Evolutionary conservation across 2,113 vertebrate genomes (phyloP), one percentile per base, ranked within the genome.

Genomic region (Thomomys bottae): DNA sequence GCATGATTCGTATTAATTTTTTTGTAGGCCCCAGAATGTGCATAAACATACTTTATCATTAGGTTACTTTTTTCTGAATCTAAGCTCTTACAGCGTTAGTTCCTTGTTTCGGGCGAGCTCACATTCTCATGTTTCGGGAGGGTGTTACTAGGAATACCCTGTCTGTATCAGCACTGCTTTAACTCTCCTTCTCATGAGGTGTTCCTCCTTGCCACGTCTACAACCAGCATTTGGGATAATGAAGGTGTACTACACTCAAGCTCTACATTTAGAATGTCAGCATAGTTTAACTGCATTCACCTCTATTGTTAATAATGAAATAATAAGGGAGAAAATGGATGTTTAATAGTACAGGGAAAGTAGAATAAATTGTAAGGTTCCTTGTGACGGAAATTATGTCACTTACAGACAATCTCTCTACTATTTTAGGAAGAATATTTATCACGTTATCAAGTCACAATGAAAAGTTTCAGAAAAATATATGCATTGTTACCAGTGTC

Each of bases 41-140:
- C 30, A 49, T 88, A 49, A 84, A 57, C 77, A 42, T 38, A 83
- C 66, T 87, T 87, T 63, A 8, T 54, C 40, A 0, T 2, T 77
- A 87, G 76, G 71, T 84, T 36, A 77, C 14, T 90, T 78, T 57
- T 42, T 95, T 61, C 1, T 68, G 30, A 70, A 24, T 87, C 87
- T 57, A 73, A 63, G 94, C 83, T 57, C 2, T 3, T 20, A 79
- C 11, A 63, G 21, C 61, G 61, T 89, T 4, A 38, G 4, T 81
- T 4, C 36, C 85, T 1, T 21, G 1, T 24, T n/a, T n/a, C n/a
- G n/a, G 1, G 5, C 70, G n/a, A 57, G 40, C 71, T 77, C 5
- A 72, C 66, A 17, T 45, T 68, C 72, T 83, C 32, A 32, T 82
- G 59, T 76, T 21, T 67, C 45, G 81, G n/a, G 63, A 18, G 2